Evolutionary conservation across 2,113 vertebrate genomes (phyloP).

Genomic region (Pithys albifrons): DNA sequence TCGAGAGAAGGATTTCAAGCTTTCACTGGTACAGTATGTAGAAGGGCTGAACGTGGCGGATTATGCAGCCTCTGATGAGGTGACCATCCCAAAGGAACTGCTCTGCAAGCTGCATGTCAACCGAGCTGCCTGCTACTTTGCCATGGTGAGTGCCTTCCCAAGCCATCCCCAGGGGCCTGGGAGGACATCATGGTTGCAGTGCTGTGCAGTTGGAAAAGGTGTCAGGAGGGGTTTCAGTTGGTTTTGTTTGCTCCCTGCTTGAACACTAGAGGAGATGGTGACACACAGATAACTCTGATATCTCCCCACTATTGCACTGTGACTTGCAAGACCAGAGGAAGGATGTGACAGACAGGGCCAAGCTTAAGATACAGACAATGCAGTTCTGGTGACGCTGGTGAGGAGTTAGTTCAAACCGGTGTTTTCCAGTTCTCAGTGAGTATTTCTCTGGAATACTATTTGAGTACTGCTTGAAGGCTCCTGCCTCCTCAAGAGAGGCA

Average conservation of each 20-base stretch:
- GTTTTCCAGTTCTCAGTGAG: background rate
- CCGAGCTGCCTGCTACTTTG: conserved; percentile 86
- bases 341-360: background rate
- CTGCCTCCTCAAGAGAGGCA: background rate
- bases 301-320: background rate
- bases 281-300: background rate
- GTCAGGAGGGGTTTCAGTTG: background rate
- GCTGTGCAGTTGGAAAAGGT: background rate
- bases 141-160: conserved; percentile 81
- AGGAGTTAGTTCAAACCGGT: background rate
- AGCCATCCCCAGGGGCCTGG: background rate
- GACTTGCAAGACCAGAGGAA: background rate
- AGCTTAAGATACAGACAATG: background rate
- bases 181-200: background rate
- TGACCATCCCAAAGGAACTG: conserved; percentile 81
- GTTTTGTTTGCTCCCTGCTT: background rate
- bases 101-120: conserved; percentile 90
- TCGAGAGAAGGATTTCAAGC: conserved; percentile 79
- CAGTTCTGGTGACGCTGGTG: background rate
- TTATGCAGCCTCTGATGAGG: conserved; percentile 82
- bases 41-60: conserved; percentile 87
- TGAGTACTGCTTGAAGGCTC: background rate
- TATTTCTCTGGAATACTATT: background rate
- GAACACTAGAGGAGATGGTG: background rate
- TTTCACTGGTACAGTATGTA: conserved; percentile 83